phyloP scores from a whole-genome alignment of 2,113 vertebrate species.

The Centropus unirufus region DNA sequence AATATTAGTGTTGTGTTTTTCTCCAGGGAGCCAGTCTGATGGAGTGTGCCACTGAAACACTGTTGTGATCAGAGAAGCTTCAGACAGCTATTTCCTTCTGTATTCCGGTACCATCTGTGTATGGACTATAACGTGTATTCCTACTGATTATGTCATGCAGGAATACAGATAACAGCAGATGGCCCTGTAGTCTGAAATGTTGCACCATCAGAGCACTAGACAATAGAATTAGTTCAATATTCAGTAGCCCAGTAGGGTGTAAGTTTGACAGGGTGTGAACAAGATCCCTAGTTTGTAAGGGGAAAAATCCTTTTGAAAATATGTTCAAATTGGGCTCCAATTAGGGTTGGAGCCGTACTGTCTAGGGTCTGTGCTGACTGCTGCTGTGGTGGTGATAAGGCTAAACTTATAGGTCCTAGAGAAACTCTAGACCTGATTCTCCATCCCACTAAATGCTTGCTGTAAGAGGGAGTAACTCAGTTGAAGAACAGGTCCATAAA shows the following conservation, averaged over 20 bases:
- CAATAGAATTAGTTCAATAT: background rate
- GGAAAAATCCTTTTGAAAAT: background rate
- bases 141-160: background rate
- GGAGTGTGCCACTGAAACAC: background rate
- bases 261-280: background rate
- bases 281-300: background rate
- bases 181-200: background rate
- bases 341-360: background rate
- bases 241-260: background rate
- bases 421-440: background rate
- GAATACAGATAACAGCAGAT: background rate
- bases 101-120: background rate
- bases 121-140: background rate
- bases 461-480: background rate
- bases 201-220: background rate
- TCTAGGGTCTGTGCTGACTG: background rate
- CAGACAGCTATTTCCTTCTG: background rate
- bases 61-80: background rate
- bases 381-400: background rate
- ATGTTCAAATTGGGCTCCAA: rapidly evolving
- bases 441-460: background rate
- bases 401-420: background rate
- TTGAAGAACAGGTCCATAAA: background rate
- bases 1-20: background rate
- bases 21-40: background rate